Base-by-base conservation (phyloP, 2,888 invertebrate genomes). In the Monochamus alternatus region DNA sequence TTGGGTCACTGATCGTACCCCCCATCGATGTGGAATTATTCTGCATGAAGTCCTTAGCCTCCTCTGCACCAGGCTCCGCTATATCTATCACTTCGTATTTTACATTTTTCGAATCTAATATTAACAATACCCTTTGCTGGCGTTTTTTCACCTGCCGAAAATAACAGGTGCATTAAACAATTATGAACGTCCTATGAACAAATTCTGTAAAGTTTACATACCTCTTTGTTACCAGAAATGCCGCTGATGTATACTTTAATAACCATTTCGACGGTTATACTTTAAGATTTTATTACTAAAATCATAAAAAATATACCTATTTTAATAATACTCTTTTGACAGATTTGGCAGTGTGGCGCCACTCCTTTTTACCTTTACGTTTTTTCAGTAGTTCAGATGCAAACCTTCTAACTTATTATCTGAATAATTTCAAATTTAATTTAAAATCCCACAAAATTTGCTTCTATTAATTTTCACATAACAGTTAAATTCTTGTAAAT, bases 171-270 rank as follows among this genome's bases (percentile, higher is more conserved):
- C 75, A 69, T 62, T 58, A 43, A 65, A 65, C 44, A 73, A 12
- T 73, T 31, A 62, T 69, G n/a, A 38, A 75, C 59, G 44, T 38
- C 22, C 60, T 47, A 67, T 30, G 3, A 9, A 62, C 47, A 64
- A 59, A 30, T n/a, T 58, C 10, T 14, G 30, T 12, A 55, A 5
- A 32, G 14, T 7, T 31, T 60, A 60, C 93, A 92, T 91, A 96
- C 97, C 95, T 97, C 97, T 91, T 97, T 96, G 90, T 96, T 97
- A 87, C 96, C 97, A 87, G 96, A 97, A 91, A 96, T 96, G 87
- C 96, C 96, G 89, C 96, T 96, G 88, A 97, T 91, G 90, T 95
- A 97, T 82, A 97, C 93, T 92, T 96, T 97, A 87, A 97, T 94
- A 89, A 95, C 96, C 97, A 97, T 97, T 68, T 72, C 81, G 74